phyloP scores from a whole-genome alignment of 2,888 invertebrate genomes.

The Sarcophaga caerulescens region DNA sequence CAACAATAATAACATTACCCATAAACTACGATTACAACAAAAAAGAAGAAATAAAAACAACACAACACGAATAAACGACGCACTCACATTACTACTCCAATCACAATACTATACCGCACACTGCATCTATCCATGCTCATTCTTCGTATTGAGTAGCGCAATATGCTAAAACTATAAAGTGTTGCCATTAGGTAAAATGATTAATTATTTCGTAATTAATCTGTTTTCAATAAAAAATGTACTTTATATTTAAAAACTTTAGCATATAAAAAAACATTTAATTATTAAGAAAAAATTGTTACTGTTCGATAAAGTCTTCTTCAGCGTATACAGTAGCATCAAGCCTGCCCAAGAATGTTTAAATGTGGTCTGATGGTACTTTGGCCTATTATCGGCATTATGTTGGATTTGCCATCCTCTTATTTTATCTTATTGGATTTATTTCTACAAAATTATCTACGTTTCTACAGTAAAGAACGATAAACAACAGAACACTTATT shows the following conservation, averaged over 20 bases:
- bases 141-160: not conserved
- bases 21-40: slow-evolving; percentile 41
- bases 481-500: no score
- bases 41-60: not conserved
- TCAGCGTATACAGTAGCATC: no score
- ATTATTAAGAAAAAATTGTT: no score
- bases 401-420: no score
- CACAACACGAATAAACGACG: slow-evolving; percentile 15
- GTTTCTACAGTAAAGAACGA: no score
- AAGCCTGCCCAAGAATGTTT: no score
- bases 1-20: slow-evolving; percentile 16
- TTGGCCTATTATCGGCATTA: no score
- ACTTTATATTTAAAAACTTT: not conserved
- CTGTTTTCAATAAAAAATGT: not conserved
- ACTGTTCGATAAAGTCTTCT: no score
- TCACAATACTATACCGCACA: not conserved
- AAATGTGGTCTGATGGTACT: no score
- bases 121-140: not conserved
- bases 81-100: slow-evolving; percentile 27
- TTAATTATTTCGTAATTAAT: not conserved
- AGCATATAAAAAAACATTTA: no score
- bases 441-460: no score
- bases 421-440: no score
- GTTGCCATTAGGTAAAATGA: not conserved
- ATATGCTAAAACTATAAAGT: not conserved